Percentiles rank a stretch among this genome's conserved stretches.
phyloP scores from a whole-genome alignment of 1,140 invertebrate species.

The Drosophila biarmipes region DNA sequence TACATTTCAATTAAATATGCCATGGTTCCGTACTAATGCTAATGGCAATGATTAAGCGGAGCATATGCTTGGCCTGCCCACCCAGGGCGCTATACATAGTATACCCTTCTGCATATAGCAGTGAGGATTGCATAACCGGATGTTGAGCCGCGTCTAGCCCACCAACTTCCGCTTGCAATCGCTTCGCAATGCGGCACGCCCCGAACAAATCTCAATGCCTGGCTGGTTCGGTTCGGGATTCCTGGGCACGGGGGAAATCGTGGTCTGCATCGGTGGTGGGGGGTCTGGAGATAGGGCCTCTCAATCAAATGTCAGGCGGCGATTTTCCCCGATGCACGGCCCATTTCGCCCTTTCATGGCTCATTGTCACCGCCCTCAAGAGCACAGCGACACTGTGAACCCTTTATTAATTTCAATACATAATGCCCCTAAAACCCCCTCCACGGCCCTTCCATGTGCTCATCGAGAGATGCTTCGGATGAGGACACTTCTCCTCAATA shows the following conservation, averaged over 20 bases:
- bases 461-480: conserved; percentile 29
- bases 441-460: not conserved
- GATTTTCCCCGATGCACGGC: conserved; percentile 38
- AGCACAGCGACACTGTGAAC: conserved; percentile 41
- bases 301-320: conserved; percentile 56
- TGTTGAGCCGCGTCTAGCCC: conserved; percentile 43
- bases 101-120: not conserved
- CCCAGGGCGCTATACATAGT: not conserved
- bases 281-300: conserved; percentile 13
- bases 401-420: conserved; percentile 78
- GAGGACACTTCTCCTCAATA: conserved; percentile 42
- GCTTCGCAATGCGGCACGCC: conserved; percentile 62
- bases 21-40: conserved; percentile 34
- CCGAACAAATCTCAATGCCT: conserved; percentile 32
- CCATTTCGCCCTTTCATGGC: conserved; percentile 58
- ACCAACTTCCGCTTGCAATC: conserved; percentile 61
- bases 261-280: not conserved
- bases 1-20: conserved; percentile 62
- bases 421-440: conserved; percentile 27
- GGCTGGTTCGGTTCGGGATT: conserved; percentile 19
- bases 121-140: conserved; percentile 42
- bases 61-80: conserved; percentile 9
- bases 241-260: conserved; percentile 10
- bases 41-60: conserved; percentile 41
- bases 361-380: conserved; percentile 63